Base-by-base conservation (phyloP, 1,140 invertebrate species). In the Triops longicaudatus region DNA sequence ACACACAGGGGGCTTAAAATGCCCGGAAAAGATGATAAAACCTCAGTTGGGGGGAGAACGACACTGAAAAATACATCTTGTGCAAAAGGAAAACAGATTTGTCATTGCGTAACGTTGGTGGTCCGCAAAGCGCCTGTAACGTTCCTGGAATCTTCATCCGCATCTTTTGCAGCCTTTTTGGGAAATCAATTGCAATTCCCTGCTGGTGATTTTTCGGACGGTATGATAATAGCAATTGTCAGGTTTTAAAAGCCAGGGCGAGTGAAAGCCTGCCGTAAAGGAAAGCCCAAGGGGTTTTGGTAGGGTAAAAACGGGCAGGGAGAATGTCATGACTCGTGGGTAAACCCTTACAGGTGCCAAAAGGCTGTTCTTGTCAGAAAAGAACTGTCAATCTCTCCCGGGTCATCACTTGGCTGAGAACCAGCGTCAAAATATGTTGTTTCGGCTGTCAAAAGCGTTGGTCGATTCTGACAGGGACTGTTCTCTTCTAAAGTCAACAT, bases 401-500 rank as follows among this genome's bases (percentile, higher is more conserved):
- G 50, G 50, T 4, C 50, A 22, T 63, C 50, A 63, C 50, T 12
- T 10, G 9, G 6, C 50, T 63, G 50, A 22, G 7, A 63, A 17
- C 10, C 50, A 22, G 50, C 50, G 50, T 63, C 50, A 63, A 63
- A 63, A 63, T 63, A 63, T 63, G 50, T 63, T 63, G 50, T 63
- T 63, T 63, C 50, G 50, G 50, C 50, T 63, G 50, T 63, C 50
- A 63, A 22, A 63, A n/a, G 14, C 50, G 50, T 63, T 63, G 50
- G 50, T 63, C 14, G 10, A 12, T 10, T 63, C 22, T 63, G 50
- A 63, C 50, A 22, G 50, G 50, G 31, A 37, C 50, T 63, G 74
- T 75, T 63, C 43, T 75, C 41, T 50, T 75, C 63, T 28, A 63
- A 75, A 50, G 74, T 75, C 74, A 75, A 75, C 74, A 75, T 75